Conservation (phyloP, 1,140 invertebrate species). For the Centruroides vittatus region DNA sequence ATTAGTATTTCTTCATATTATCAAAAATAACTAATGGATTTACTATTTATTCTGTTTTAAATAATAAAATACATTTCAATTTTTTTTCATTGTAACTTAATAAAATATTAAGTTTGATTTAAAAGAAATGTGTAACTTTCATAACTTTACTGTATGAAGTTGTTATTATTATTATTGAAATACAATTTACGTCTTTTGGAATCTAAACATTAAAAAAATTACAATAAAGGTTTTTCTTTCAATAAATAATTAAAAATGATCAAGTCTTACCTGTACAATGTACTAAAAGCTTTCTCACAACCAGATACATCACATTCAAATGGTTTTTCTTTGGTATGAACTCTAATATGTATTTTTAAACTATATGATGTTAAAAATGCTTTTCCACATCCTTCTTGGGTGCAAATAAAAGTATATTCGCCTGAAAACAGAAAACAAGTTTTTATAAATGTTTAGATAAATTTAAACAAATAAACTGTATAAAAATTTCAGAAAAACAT, state of each 20-base stretch:
- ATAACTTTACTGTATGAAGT: background rate
- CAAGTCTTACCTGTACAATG: conserved; percentile 52
- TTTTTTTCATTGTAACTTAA: no score
- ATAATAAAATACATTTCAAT: no score
- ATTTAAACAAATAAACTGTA: conserved; percentile 2
- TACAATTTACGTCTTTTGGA: background rate
- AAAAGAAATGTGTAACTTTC: background rate
- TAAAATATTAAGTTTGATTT: background rate
- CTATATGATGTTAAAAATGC: conserved; percentile 79
- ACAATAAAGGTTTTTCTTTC: no score
- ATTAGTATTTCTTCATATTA: no score
- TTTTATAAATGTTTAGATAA: background rate
- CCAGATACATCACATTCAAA: conserved; percentile 46
- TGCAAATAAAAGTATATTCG: conserved; percentile 85
- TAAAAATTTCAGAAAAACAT: background rate
- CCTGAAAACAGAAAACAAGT: conserved; percentile 40
- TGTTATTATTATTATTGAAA: background rate
- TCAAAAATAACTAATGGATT: no score
- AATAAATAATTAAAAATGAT: no score
- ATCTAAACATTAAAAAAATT: no score
- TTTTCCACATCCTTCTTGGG: conserved; percentile 72
- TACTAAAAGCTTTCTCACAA: conserved; percentile 92
- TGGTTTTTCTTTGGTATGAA: conserved; percentile 88
- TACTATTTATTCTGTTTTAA: no score
- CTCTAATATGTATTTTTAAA: conserved; percentile 83